Evolutionary conservation across 35 echinoderm and acorn worm species (phyloP).

Genomic region (Hemicentrotus pulcherrimus): DNA sequence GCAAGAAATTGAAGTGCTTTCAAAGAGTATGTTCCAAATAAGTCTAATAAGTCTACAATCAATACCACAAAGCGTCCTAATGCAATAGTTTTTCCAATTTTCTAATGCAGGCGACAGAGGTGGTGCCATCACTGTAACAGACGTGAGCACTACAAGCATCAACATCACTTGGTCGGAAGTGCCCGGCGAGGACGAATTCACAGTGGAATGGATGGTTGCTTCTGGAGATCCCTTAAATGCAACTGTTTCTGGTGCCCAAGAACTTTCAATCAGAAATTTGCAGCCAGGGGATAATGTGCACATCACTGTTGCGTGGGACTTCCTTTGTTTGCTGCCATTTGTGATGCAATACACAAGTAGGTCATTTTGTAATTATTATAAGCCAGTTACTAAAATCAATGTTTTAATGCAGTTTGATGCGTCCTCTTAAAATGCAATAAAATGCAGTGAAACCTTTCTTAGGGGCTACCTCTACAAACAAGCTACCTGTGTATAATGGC

Average conservation of each 20-base stretch:
- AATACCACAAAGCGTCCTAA: too few species aligned
- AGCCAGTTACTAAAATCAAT: too few species aligned
- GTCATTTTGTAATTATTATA: neutral
- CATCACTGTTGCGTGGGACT: slow-evolving; percentile 23
- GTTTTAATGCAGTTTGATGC: too few species aligned
- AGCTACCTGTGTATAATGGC: too few species aligned
- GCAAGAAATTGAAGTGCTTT: too few species aligned
- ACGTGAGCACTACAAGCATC: neutral
- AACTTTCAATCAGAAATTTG: neutral
- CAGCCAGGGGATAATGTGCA: neutral
- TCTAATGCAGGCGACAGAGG: slow-evolving; percentile 1
- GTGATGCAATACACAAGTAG: neutral
- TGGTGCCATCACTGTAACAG: neutral
- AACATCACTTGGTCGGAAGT: slow-evolving; percentile 34
- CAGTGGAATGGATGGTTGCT: neutral
- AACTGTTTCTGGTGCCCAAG: neutral
- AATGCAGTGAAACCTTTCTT: too few species aligned
- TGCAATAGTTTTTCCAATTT: neutral
- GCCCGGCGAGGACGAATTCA: neutral
- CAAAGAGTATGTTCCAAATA: too few species aligned
- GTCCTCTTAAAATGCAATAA: too few species aligned
- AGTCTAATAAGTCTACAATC: too few species aligned
- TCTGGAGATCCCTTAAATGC: neutral
- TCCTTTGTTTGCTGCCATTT: neutral
- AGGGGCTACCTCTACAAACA: too few species aligned